These are phyloP conservation scores for Anarhynchus alexandrinus DNA, from an alignment of 2,113 vertebrate species.

Conservation along the genomic window DNA sequence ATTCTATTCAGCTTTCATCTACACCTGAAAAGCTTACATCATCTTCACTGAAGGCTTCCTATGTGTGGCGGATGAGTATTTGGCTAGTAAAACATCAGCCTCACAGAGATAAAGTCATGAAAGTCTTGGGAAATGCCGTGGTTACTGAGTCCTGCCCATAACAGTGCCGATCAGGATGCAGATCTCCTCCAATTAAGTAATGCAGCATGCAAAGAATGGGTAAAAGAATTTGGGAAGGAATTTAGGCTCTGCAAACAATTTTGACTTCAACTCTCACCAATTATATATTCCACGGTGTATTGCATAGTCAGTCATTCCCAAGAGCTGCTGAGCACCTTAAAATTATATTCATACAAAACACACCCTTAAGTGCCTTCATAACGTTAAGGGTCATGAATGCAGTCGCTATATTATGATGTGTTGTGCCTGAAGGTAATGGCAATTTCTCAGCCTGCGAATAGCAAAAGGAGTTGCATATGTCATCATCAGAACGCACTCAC, in stretches of 20 bases:
- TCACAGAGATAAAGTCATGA: not conserved
- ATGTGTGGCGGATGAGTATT: not conserved
- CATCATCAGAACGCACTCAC: not conserved
- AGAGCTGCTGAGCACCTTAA: not conserved
- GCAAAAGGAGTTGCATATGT: not conserved
- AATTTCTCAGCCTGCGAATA: not conserved
- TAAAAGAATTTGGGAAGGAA: not conserved
- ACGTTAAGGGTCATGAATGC: not conserved
- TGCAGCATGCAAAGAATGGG: not conserved
- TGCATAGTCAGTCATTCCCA: not conserved
- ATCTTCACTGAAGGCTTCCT: not conserved
- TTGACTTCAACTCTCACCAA: not conserved
- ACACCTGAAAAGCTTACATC: conserved; percentile 32
- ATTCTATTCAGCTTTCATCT: not conserved
- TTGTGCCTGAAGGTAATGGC: not conserved
- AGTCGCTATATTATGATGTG: not conserved
- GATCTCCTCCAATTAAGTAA: not conserved
- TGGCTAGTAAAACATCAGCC: not conserved
- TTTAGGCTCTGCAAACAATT: not conserved
- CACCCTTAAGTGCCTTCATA: not conserved
- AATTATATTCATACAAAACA: not conserved
- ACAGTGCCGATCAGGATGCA: not conserved
- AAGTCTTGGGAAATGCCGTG: not conserved
- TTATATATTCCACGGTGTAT: not conserved
- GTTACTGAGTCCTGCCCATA: not conserved